Evolutionary conservation across 2,888 invertebrate species (phyloP).

Genomic region (Synanthedon tipuliformis): DNA sequence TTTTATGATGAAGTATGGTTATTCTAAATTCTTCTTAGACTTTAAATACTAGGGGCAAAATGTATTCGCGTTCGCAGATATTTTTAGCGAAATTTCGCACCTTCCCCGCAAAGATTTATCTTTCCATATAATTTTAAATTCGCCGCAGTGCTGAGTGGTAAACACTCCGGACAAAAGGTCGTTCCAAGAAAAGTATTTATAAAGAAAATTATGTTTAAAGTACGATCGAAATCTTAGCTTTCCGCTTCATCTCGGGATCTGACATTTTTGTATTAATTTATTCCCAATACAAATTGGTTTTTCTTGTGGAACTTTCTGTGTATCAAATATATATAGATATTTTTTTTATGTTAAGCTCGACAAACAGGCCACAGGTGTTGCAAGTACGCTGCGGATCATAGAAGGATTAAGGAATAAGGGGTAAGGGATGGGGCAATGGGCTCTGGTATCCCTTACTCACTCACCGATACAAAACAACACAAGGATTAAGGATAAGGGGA

Average conservation of each 20-base stretch:
- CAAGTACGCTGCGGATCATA: too few relatives aligned
- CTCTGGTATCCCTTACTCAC: too few relatives aligned
- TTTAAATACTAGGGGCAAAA: conserved; percentile 7
- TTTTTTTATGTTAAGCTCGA: too few relatives aligned
- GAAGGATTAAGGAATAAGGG: too few relatives aligned
- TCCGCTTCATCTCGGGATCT: conserved; percentile 10
- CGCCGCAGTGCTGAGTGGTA: conserved; percentile 16
- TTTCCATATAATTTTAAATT: conserved; percentile 24
- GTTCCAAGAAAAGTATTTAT: conserved; percentile 22
- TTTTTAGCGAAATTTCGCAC: conserved; percentile 12
- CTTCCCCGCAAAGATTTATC: conserved; percentile 18
- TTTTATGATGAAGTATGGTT: conserved; percentile 23
- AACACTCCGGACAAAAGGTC: conserved; percentile 24
- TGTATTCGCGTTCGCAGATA: conserved; percentile 5
- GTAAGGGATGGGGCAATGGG: too few relatives aligned
- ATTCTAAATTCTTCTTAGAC: conserved; percentile 23
- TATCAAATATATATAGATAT: too few relatives aligned
- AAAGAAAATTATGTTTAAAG: conserved; percentile 29
- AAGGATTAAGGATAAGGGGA: too few relatives aligned
- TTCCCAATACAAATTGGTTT: conserved; percentile 5
- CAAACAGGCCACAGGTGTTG: too few relatives aligned
- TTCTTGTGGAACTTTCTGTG: conserved; percentile 15
- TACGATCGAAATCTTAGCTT: conserved; percentile 27
- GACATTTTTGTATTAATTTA: conserved; percentile 21
- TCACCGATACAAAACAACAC: too few relatives aligned